Evolutionary conservation across 2,797 vertebrate genomes (phyloP).

Genomic region (Channallabes apus): DNA sequence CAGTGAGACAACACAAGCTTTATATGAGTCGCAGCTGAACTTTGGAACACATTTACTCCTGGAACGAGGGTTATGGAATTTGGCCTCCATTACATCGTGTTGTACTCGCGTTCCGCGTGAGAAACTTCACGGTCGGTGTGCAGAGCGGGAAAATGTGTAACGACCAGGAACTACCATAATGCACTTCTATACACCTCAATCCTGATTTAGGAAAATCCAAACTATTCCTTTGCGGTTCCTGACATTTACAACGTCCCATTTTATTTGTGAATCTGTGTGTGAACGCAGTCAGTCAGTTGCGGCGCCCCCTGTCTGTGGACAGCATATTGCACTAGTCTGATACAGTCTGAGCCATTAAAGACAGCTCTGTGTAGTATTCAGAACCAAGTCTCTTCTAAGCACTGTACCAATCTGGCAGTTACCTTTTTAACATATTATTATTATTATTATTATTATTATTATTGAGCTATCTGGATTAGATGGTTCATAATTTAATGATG

Average conservation of each 20-base stretch:
- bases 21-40: too few species aligned
- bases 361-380: conserved; percentile 23
- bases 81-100: too few species aligned
- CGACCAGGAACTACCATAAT: too few species aligned
- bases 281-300: not conserved
- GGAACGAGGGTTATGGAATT: too few species aligned
- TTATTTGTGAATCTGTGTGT: not conserved
- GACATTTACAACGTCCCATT: not conserved
- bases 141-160: too few species aligned
- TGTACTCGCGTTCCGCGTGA: too few species aligned
- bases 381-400: not conserved
- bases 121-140: too few species aligned
- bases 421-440: not conserved
- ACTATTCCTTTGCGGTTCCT: not conserved
- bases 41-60: too few species aligned
- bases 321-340: conserved; percentile 15
- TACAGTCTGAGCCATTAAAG: conserved; percentile 21
- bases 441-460: not conserved
- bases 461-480: not conserved
- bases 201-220: too few species aligned
- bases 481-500: not conserved
- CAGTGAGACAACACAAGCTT: too few species aligned
- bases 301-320: not conserved
- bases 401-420: not conserved
- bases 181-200: too few species aligned